Base-by-base conservation (phyloP, 2,888 invertebrate species). In the Vannuccia rotundouncinata region DNA sequence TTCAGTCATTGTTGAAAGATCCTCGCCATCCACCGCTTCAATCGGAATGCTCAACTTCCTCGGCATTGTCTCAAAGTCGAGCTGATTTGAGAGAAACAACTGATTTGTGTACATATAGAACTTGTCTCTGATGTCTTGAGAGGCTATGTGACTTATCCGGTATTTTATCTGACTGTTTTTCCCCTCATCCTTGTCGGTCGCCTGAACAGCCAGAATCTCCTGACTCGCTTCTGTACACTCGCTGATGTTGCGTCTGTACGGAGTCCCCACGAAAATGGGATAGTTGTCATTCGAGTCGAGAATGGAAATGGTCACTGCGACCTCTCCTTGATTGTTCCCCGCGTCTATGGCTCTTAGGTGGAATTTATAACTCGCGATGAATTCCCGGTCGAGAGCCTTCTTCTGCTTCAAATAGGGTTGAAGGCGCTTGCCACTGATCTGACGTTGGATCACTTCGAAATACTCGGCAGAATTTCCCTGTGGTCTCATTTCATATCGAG, bases 211-310 rank as follows among this genome's bases (percentile, higher is more conserved):
- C 0, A 79, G 28, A 13, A 79, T 27, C 10, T 22, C 28, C 73
- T 75, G 74, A 73, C 28, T 73, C 29, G 31, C 73, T 29, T 25
- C 17, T 2, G 60, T 73, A 60, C 79, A 79, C 30, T 79, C 79
- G 13, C 29, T 29, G 10, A 79, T 2, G 17, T 29, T 77, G 1
- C 60, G 73, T 29, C 31, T 29, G 30, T 79, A 79, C 22, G 79
- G 79, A 10, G 30, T 17, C 1, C 79, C 79, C 5, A 73, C 22
- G 29, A 60, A 79, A 73, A 22, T 60, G 1, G 79, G 79, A 31
- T 75, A 73, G 31, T 79, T 79, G 29, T 79, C 79, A 77, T 79
- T 79, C 1, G 79, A 30, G 31, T 79, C 79, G 1, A 74, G 31
- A 10, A 79, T 74, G 5, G 60, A 22, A 29, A 79, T 17, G 31